These are phyloP conservation scores for Cossypha niveicapilla DNA, from an alignment of 2,797 vertebrate genomes.

Conservation along the genomic window DNA sequence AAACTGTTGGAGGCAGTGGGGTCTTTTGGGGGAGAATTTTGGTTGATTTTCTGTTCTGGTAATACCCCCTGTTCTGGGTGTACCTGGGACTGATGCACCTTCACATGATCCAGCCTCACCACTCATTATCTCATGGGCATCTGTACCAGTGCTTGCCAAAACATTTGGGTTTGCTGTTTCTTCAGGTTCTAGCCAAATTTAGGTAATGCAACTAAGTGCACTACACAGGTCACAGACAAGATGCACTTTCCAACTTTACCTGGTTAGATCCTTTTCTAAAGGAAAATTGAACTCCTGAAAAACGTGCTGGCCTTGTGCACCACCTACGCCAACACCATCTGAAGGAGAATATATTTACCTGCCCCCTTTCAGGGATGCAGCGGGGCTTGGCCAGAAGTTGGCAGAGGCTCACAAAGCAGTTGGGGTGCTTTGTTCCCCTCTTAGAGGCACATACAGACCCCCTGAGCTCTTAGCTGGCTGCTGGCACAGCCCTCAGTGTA, in stretches of 20 bases:
- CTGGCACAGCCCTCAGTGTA: neutral
- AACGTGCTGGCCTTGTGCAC: accelerated
- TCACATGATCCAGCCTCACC: accelerated
- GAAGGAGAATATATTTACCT: neutral
- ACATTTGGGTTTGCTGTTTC: neutral
- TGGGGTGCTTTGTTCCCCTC: neutral
- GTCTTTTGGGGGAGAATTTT: neutral
- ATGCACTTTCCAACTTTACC: neutral
- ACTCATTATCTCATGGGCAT: neutral
- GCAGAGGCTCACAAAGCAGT: neutral
- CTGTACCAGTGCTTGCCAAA: neutral
- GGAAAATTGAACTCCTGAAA: neutral
- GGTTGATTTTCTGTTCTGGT: neutral
- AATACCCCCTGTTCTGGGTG: neutral
- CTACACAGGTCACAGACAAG: neutral
- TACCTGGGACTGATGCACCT: accelerated
- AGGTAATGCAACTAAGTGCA: neutral
- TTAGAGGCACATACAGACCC: neutral
- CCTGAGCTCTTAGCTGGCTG: neutral
- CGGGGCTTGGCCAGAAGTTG: neutral
- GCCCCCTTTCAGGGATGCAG: neutral
- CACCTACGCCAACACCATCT: neutral
- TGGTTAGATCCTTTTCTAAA: neutral
- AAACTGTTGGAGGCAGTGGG: neutral
- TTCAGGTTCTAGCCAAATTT: neutral